Base-by-base conservation (phyloP, 2,888 invertebrate genomes). In the Diaperis boleti region DNA sequence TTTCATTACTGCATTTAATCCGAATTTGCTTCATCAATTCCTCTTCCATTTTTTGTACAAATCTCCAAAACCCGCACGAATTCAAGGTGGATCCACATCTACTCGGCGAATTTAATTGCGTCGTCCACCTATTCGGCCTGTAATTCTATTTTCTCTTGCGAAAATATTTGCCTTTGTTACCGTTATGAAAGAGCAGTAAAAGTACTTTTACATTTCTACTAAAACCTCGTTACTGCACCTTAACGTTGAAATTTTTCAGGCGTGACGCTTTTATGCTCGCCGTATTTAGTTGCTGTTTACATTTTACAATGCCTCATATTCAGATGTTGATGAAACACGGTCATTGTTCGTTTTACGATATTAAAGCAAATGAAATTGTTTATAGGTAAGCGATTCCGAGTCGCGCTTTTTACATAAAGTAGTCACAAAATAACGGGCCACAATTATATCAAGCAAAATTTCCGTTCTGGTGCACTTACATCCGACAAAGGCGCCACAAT, bases 391-490 rank as follows among this genome's bases (percentile, higher is more conserved):
- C 35, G 35, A 17, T 50, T 50, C 33, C 17, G 6, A 11, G 11
- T 13, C n/a, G 10, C 4, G 45, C 11, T 15, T 17, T 33, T 37
- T 37, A 10, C 15, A 45, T 17, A 29, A 56, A n/a, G n/a, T n/a
- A n/a, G n/a, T n/a, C n/a, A n/a, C n/a, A n/a, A n/a, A n/a, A n/a
- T n/a, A n/a, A n/a, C n/a, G n/a, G n/a, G n/a, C n/a, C 41, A 50
- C 57, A 57, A 62, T 62, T 59, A 59, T 15, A 14, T 50, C 41
- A 29, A 22, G 45, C 26, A 52, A 61, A 62, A 62, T 39, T 62
- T 59, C 57, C 62, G 39, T 45, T 57, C 39, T 55, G 29, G 11
- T 57, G 62, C 49, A 62, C 49, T 37, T 15, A 39, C 37, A 29
- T 3, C 5, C 56, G 56, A 55, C 54, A 56, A 62, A 62, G 37